Conservation (phyloP, 1,140 invertebrate genomes). For the Danaus melanippus region DNA sequence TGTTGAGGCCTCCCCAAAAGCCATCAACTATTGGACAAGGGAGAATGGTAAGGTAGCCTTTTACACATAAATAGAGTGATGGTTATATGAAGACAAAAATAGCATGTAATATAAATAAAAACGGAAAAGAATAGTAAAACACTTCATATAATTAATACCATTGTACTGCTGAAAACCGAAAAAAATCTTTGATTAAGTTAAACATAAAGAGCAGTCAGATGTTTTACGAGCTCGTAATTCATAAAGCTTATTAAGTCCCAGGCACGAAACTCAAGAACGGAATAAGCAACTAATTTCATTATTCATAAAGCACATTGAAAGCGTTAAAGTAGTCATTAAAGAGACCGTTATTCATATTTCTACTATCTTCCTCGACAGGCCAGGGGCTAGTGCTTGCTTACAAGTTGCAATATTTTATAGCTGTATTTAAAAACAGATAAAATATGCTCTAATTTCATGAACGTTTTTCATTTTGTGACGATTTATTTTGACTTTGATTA, state of each 20-base stretch:
- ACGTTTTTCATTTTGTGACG: conserved; percentile 51
- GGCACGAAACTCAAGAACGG: conserved; percentile 64
- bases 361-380: conserved; percentile 61
- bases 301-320: conserved; percentile 71
- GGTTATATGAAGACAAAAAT: background rate
- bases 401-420: conserved; percentile 58
- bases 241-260: conserved; percentile 62
- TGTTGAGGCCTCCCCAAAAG: conserved; percentile 88
- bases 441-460: conserved; percentile 57
- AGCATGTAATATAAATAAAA: conserved; percentile 8
- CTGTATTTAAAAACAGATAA: conserved; percentile 51
- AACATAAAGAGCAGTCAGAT: conserved; percentile 35
- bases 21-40: conserved; percentile 90
- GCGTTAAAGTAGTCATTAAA: conserved; percentile 70
- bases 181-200: conserved; percentile 42
- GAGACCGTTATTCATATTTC: conserved; percentile 56
- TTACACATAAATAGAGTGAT: background rate
- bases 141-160: conserved; percentile 12
- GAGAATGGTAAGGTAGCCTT: conserved; percentile 78
- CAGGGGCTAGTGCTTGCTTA: conserved; percentile 43
- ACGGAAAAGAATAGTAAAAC: conserved; percentile 9
- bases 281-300: conserved; percentile 71
- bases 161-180: conserved; percentile 10
- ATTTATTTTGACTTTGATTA: conserved; percentile 65
- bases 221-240: conserved; percentile 58